phyloP scores from a whole-genome alignment of 2,797 vertebrate species.

The Sebastes matsubarae region DNA sequence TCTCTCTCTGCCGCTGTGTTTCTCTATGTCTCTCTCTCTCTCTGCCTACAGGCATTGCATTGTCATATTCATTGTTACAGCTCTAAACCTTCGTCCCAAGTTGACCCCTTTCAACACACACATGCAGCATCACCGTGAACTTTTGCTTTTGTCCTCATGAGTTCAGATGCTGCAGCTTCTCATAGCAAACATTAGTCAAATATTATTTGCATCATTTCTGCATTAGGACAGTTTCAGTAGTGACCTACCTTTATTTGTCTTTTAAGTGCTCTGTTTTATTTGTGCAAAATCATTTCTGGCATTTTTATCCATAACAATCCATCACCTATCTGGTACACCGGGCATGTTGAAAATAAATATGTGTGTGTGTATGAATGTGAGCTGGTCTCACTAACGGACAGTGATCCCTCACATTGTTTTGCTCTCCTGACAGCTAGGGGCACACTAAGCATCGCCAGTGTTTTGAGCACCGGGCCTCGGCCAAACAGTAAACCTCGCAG shows the following conservation, averaged over 20 bases:
- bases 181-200: slow-evolving; percentile 23
- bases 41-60: slow-evolving; percentile 47
- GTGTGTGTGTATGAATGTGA: slow-evolving; percentile 42
- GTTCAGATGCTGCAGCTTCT: slow-evolving; percentile 15
- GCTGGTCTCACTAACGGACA: slow-evolving; percentile 64
- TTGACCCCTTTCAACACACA: slow-evolving; percentile 36
- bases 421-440: slow-evolving; percentile 62
- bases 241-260: slow-evolving; percentile 18
- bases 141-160: not conserved
- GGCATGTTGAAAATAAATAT: slow-evolving; percentile 14
- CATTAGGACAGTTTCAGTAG: slow-evolving; percentile 5
- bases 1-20: not conserved
- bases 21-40: slow-evolving; percentile 8
- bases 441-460: slow-evolving; percentile 56
- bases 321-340: not conserved
- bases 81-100: slow-evolving; percentile 62
- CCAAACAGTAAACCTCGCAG: slow-evolving; percentile 70
- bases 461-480: slow-evolving; percentile 55
- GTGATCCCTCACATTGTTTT: slow-evolving; percentile 72
- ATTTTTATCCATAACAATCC: slow-evolving; percentile 7
- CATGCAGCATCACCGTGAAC: not conserved
- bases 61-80: slow-evolving; percentile 62
- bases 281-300: slow-evolving; percentile 6
- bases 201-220: slow-evolving; percentile 50
- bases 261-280: slow-evolving; percentile 32